Base-by-base conservation (phyloP, 2,888 invertebrate species). In the Zaprionus obscuricornis region DNA sequence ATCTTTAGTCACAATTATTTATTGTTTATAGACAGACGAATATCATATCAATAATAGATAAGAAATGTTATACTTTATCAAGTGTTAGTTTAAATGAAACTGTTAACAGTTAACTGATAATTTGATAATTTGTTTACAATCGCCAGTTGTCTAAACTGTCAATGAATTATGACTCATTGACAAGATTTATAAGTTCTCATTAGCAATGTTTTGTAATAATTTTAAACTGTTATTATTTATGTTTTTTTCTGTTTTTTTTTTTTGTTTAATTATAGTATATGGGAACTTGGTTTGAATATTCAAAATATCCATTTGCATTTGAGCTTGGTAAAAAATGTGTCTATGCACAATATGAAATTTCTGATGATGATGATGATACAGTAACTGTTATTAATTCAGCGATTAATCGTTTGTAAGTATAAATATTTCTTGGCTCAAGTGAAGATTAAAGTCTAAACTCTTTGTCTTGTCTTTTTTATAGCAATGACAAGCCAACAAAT, bases 241-340 rank as follows among this genome's bases (percentile, higher is more conserved):
- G n/a, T 24, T 22, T n/a, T 17, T 37, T 4, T n/a, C 17, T n/a
- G 4, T 10, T 24, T 1, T 43, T 7, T n/a, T 8, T 29, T 2
- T 1, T 7, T 3, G 1, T 10, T 3, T 40, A 18, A 26, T 31
- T 76, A 39, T 57, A 95, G 95, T 95, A 94, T 81, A 86, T 94
- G 85, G 96, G 96, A 29, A 92, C 92, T 78, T 96, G 96, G 96
- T 96, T 93, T 85, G 96, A 96, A 88, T 92, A 92, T 11, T 93
- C 94, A 74, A 93, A 94, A 77, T 96, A 95, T 88, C 95, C 95
- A 79, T 93, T 94, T 33, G 81, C 94, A n/a, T 94, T 95, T 87
- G 93, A 96, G 88, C 88, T 94, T 5, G 94, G 93, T 2, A 94
- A 94, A 20, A 94, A 93, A 82, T 96, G 96, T 86, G 93, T 95